Conservation (phyloP, 2,888 invertebrate genomes). For the Trissolcus japonicus region DNA sequence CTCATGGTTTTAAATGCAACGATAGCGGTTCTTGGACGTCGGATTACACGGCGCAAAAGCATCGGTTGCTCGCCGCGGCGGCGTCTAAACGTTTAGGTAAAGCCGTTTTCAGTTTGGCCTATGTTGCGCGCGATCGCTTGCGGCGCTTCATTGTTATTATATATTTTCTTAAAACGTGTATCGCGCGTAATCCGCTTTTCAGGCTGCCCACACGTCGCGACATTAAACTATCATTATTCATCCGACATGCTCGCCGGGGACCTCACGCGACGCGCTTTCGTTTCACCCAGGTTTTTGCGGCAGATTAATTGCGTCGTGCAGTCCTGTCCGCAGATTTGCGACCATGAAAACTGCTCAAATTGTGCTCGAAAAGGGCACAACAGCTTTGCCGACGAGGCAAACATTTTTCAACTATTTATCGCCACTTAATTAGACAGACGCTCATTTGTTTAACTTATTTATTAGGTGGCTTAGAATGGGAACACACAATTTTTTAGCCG, state of each 20-base stretch:
- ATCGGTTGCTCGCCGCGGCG: slow-evolving; percentile 14
- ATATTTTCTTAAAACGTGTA: slow-evolving; percentile 46
- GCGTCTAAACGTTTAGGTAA: slow-evolving; percentile 39
- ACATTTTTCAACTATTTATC: slow-evolving; percentile 19
- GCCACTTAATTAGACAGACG: slow-evolving; percentile 26
- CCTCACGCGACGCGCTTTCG: slow-evolving; percentile 59
- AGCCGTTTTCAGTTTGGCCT: slow-evolving; percentile 42
- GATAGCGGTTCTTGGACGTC: slow-evolving; percentile 43
- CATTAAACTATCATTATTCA: slow-evolving; percentile 61
- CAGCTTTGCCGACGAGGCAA: slow-evolving; percentile 1
- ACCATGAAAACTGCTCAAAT: slow-evolving; percentile 15
- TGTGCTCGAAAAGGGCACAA: slow-evolving; percentile 35
- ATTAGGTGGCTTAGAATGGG: slow-evolving; percentile 7
- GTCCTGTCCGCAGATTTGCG: slow-evolving; percentile 36
- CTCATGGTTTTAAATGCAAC: slow-evolving; percentile 40
- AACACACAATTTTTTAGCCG: background rate
- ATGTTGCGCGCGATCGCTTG: slow-evolving; percentile 30
- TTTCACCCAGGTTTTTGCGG: slow-evolving; percentile 53
- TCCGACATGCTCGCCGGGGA: slow-evolving; percentile 58
- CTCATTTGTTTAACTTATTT: slow-evolving; percentile 27
- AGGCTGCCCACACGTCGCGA: slow-evolving; percentile 58
- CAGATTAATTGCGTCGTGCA: slow-evolving; percentile 56
- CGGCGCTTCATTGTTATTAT: slow-evolving; percentile 45
- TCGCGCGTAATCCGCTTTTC: slow-evolving; percentile 60
- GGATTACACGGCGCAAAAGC: slow-evolving; percentile 45